These are phyloP conservation scores for Potorous gilbertii DNA, from an alignment of 2,797 vertebrate genomes.

Conservation along the genomic window DNA sequence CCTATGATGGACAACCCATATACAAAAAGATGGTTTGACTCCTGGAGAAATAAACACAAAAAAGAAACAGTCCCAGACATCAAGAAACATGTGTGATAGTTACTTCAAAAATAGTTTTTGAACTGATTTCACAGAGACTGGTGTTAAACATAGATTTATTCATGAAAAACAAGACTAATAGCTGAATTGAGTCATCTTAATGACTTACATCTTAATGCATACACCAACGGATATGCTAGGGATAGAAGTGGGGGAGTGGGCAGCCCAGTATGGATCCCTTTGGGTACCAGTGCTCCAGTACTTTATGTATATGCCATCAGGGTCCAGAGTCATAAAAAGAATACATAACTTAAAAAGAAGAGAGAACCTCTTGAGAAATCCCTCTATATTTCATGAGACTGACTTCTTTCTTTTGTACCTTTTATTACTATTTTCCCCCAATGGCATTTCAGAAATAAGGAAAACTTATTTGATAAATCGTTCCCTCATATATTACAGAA, in stretches of 20 bases:
- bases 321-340: background rate
- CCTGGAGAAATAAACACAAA: background rate
- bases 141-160: background rate
- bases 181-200: background rate
- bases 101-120: background rate
- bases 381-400: background rate
- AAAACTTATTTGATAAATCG: constrained; percentile 23
- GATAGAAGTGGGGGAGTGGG: background rate
- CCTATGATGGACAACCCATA: background rate
- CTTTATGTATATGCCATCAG: background rate
- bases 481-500: background rate
- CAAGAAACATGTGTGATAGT: background rate
- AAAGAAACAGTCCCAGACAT: background rate
- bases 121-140: background rate
- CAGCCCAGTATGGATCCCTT: constrained; percentile 31
- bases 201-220: constrained; percentile 26
- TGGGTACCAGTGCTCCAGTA: background rate
- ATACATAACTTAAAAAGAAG: background rate
- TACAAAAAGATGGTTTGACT: background rate
- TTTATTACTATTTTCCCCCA: constrained; percentile 51
- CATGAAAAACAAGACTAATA: background rate
- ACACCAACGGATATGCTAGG: constrained; percentile 41
- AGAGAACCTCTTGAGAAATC: background rate
- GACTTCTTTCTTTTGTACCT: background rate
- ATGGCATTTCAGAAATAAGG: constrained; percentile 3